These are phyloP conservation scores for Scatophagus argus DNA, from an alignment of 2,113 vertebrate genomes.

Conservation along the genomic window DNA sequence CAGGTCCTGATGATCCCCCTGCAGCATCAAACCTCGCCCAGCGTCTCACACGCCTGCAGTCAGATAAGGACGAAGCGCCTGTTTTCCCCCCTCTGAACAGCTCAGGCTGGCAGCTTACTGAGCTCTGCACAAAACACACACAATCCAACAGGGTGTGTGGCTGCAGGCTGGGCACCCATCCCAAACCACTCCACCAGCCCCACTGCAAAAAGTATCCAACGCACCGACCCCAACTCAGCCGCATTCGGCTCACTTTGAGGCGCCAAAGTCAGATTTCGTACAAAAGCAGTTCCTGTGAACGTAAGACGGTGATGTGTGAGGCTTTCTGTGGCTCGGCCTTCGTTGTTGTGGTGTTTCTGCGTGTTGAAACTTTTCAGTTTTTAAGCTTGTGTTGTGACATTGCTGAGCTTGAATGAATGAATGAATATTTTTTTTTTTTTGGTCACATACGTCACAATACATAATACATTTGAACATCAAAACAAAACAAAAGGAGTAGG, in stretches of 20 bases:
- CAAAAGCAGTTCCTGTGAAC: no score
- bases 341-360: not conserved
- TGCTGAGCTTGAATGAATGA: no score
- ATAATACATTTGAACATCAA: no score
- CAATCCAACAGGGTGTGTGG: not conserved
- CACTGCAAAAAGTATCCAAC: slow-evolving; percentile 48
- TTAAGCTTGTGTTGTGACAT: no score
- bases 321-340: not conserved
- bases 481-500: no score
- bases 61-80: slow-evolving; percentile 23
- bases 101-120: slow-evolving; percentile 21
- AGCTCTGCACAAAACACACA: slow-evolving; percentile 16
- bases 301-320: not conserved
- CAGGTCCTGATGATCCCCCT: not conserved
- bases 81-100: slow-evolving; percentile 21
- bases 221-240: not conserved
- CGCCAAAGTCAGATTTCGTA: no score
- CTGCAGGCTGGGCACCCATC: slow-evolving; percentile 39
- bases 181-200: not conserved
- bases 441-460: no score
- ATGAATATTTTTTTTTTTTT: no score
- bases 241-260: not conserved
- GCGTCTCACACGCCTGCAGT: not conserved
- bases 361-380: no score
- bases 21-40: slow-evolving; percentile 31